A percentile compares a stretch with the other conserved stretches of the same genome.
Evolutionary conservation across 2,797 vertebrate species (phyloP).

Genomic region (Crocodylus rhombifer): DNA sequence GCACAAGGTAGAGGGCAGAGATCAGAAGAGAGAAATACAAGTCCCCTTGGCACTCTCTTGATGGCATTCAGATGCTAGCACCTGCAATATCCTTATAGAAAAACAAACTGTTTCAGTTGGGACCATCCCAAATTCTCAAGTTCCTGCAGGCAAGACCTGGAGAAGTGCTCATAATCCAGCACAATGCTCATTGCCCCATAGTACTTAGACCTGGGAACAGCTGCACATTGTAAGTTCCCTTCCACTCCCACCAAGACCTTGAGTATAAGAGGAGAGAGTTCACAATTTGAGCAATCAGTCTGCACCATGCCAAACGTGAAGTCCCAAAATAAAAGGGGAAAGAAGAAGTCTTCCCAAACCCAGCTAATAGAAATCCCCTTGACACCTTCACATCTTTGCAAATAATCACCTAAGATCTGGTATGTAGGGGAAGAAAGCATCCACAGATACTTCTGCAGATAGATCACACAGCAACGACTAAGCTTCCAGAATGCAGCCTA

Average conservation of each 20-base stretch:
- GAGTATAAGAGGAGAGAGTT: not conserved
- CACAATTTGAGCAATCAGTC: not conserved
- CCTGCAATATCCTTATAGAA: not conserved
- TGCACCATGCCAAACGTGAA: not conserved
- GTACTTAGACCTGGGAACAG: not conserved
- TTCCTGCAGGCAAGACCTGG: not conserved
- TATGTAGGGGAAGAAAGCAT: not conserved
- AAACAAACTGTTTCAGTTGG: not conserved
- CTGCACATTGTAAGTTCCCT: not conserved
- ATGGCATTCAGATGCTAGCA: not conserved
- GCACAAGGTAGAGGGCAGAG: not conserved
- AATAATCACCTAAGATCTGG: not conserved
- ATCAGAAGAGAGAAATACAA: not conserved
- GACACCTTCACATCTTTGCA: no score
- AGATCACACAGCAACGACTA: accelerated
- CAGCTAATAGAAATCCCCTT: accelerated
- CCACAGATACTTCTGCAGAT: not conserved
- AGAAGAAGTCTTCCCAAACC: not conserved
- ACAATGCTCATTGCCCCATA: not conserved
- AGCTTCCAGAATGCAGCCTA: not conserved
- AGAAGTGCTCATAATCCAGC: accelerated
- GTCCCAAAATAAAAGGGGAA: not conserved
- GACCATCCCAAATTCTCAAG: not conserved
- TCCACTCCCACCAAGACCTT: not conserved
- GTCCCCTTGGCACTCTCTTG: not conserved